Base-by-base conservation (phyloP, 2,888 invertebrate species). In the Oegoconia quadripuncta region DNA sequence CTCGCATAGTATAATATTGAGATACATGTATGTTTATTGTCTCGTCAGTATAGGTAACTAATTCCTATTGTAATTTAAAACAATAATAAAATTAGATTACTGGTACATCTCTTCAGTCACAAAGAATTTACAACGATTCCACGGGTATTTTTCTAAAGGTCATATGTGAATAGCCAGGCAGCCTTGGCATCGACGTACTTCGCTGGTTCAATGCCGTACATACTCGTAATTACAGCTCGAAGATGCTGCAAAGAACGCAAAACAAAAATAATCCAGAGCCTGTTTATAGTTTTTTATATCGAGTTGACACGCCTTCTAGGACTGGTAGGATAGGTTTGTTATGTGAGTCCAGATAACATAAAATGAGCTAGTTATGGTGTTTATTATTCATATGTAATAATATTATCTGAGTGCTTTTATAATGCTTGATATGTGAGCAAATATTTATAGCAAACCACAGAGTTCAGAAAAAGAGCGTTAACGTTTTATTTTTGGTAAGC, bases 121-220 rank as follows among this genome's bases (percentile, higher is more conserved):
- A 44, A 43, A 41, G 50, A 47, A 58, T 50, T 62, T 67, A 60
- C 55, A 51, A 52, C 59, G 53, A 64, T 60, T 64, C 65, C 64
- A 55, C 48, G 50, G 55, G 67, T 60, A 60, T 69, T 72, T 73
- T 64, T 64, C 57, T 77, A 84, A 86, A 86, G 84, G 84, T 80
- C 80, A 82, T 52, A 52, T 58, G 84, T 81, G 74, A 83, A 82
- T 59, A 83, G 77, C 80, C 82, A 73, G 56, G 51, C 51, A 68
- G 64, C 67, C 65, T 69, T 65, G 60, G 53, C 55, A 63, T 59
- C 56, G 54, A 54, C 52, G 46, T 44, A 49, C 47, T 36, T 42
- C 41, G 46, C 59, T 64, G 58, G 77, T 78, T 75, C 76, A 68
- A 71, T 72, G 73, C 62, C 74, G 63, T 63, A 58, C 65, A 70